phyloP scores from a whole-genome alignment of 2,888 invertebrate species.

The Rhodophaea formosa region DNA sequence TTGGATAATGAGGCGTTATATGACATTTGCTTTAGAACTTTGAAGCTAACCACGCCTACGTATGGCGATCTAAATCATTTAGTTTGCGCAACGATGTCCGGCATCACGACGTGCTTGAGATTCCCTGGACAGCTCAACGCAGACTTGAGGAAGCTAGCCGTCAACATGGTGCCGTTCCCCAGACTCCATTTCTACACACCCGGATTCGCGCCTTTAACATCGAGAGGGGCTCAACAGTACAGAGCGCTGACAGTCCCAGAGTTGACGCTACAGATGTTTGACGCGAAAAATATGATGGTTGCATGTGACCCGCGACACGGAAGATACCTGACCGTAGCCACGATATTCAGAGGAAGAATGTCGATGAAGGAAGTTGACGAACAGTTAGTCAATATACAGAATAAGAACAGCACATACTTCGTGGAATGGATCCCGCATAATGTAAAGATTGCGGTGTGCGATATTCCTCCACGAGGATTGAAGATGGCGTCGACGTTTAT shows the following conservation, averaged over 20 bases:
- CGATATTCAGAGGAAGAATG: conserved; percentile 94
- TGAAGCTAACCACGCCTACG: conserved; percentile 87
- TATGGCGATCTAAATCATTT: conserved; percentile 92
- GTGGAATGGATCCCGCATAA: conserved; percentile 92
- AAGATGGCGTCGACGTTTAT: conserved; percentile 95
- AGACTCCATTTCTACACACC: conserved; percentile 81
- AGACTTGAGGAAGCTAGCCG: conserved; percentile 68
- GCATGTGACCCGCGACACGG: conserved; percentile 96
- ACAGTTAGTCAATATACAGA: conserved; percentile 88
- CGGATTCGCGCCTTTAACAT: conserved; percentile 85
- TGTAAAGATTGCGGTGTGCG: conserved; percentile 89
- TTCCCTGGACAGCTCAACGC: conserved; percentile 79
- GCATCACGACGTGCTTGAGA: conserved; percentile 89
- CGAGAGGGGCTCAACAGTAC: conserved; percentile 93
- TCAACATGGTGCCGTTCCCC: conserved; percentile 84
- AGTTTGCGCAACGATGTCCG: conserved; percentile 92
- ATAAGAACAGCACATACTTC: conserved; percentile 89
- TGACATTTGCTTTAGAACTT: conserved; percentile 90
- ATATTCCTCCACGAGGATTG: conserved; percentile 87
- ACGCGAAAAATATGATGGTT: conserved; percentile 92
- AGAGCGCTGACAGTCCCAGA: conserved; percentile 95
- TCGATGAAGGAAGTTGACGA: conserved; percentile 96
- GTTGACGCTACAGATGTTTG: conserved; percentile 83
- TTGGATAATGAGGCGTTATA: conserved; percentile 86
- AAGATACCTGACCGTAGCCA: conserved; percentile 93